Base-by-base conservation (phyloP, 2,113 vertebrate genomes). In the Sinocyclocheilus anophthalmus region DNA sequence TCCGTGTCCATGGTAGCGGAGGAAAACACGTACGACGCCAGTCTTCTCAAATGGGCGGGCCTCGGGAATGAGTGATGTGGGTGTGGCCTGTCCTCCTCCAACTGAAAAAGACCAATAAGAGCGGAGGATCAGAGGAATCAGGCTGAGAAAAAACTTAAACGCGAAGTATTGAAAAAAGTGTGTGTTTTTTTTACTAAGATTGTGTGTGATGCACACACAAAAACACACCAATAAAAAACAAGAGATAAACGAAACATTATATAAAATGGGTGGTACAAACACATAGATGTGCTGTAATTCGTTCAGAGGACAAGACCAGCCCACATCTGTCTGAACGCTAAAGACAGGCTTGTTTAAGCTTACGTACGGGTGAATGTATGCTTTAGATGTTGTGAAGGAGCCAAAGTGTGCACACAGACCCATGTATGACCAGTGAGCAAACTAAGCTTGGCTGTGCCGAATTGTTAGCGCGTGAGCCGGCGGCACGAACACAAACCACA, bases 1-100 rank as follows among this genome's bases (percentile, higher is more conserved):
- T 99, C 98, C 86, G 97, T 98, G 95, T 99, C 98, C 96, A 99
- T 94, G 89, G 97, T 97, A 93, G 97, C 96, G 94, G 98, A 99
- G 95, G 98, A 99, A 96, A 99, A 99, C 94, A 99, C 97, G 93
- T 98, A 99, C 95, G 98, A 99, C 92, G 98, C 98, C 96, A 99
- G 96, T 96, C 98, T 96, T 96, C 98, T 96, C 93, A 99, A 96
- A 95, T 98, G 98, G 96, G 97, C 98, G 96, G 98, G 97, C 94
- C 98, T 96, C 92, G 96, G 85, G 85, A 87, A 88, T 88, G 89
- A 90, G 85, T 90, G 89, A 83, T 83, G 89, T 88, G 89, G 95
- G 93, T 96, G 96, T 94, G 96, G 96, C 93, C 97, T 96, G 93
- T 98, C 97, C 94, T 99, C 97, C 91, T 98, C 98, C 96, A 96